Evolutionary conservation across 2,113 vertebrate species (phyloP), one percentile per base, ranked within the genome.

Genomic region (Oceanites oceanicus): DNA sequence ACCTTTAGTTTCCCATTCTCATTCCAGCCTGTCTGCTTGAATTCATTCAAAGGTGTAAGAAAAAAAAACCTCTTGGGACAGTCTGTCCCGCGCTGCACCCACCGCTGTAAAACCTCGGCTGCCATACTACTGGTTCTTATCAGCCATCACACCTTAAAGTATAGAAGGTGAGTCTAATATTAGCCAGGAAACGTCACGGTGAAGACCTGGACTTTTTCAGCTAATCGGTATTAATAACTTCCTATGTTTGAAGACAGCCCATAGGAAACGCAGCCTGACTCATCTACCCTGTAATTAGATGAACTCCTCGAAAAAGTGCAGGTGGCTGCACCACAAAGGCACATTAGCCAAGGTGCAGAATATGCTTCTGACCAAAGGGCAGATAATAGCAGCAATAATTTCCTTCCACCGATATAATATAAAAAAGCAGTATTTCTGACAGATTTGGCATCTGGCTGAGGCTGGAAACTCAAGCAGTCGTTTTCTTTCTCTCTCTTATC

Each of bases 261-360:
- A 52, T 91, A 97, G 92, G 95, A 98, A 98, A 96, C 77, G 93
- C 96, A 95, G 91, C 71, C 68, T 94, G 91, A 74, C 71, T 96
- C 96, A 92, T 96, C 95, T 96, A 94, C 72, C 80, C 89, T 10
- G 32, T 95, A 97, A 97, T 97, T 91, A 97, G 90, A 91, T 71
- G 59, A 95, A 94, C 67, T 88, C 93, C 86, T 78, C 66, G 10
- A 97, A 95, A 97, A 97, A 97, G 79, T 81, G 86, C 97, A 97
- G 94, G 96, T 96, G 97, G 95, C 92, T 95, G 72, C 68, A 75
- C 84, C 72, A 66, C 71, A 83, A 91, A 92, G 84, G 79, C 90
- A 58, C 68, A 19, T 71, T 92, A 94, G 87, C 85, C 52, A 45
- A 34, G 59, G 94, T 93, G 88, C 62, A 87, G 92, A 95, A 89